phyloP scores from a whole-genome alignment of 2,888 invertebrate genomes.

The Ischnus inquisitorius region DNA sequence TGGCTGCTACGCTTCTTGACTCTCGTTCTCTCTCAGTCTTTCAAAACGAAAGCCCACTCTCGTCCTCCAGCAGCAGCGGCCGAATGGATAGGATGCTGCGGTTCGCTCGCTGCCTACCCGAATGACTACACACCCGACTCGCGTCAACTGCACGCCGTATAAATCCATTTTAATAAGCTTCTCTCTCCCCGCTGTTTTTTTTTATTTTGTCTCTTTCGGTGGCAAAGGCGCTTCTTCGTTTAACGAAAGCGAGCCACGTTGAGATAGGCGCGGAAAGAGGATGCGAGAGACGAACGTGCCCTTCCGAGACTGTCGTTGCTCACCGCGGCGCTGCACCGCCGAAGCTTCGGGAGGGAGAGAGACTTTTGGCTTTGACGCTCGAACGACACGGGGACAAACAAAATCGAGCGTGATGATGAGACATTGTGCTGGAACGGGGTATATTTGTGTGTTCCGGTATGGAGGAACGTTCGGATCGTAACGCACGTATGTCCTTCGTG shows the following conservation, averaged over 20 bases:
- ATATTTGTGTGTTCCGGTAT: conserved; percentile 59
- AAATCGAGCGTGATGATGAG: conserved; percentile 70
- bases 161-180: conserved; percentile 71
- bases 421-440: conserved; percentile 66
- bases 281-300: background rate
- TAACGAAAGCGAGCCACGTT: conserved; percentile 17
- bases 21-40: conserved; percentile 6
- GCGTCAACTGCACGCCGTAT: conserved; percentile 68
- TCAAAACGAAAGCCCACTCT: conserved; percentile 3
- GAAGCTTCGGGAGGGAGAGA: too few species aligned
- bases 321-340: too few species aligned
- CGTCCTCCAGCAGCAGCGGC: background rate
- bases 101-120: conserved; percentile 35
- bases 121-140: conserved; percentile 57
- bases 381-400: conserved; percentile 45
- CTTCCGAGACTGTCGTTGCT: too few species aligned
- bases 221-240: conserved; percentile 23
- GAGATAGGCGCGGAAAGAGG: conserved; percentile 3
- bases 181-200: conserved; percentile 8
- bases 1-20: conserved; percentile 1
- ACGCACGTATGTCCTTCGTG: conserved; percentile 29
- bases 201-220: conserved; percentile 13
- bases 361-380: conserved; percentile 18
- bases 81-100: background rate
- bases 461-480: conserved; percentile 27